Conservation (phyloP, 2,797 vertebrate genomes). For the Karalla daura region DNA sequence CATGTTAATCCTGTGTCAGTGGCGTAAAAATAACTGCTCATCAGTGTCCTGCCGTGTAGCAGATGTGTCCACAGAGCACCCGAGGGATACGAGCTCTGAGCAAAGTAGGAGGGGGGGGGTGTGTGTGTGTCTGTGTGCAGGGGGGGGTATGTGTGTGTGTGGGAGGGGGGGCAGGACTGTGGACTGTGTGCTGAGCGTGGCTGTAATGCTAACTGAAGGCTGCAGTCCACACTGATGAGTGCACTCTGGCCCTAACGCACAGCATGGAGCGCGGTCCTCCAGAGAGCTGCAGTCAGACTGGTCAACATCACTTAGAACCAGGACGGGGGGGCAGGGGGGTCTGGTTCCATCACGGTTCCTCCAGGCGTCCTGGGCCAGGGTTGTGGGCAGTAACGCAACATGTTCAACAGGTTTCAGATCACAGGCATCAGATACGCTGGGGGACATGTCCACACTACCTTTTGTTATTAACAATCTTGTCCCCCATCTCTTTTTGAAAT, state of each 20-base stretch:
- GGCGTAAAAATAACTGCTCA: slow-evolving; percentile 29
- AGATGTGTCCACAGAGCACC: slow-evolving; percentile 25
- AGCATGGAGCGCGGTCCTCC: slow-evolving; percentile 53
- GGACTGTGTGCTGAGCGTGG: slow-evolving; percentile 30
- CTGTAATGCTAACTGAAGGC: slow-evolving; percentile 60
- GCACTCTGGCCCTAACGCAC: slow-evolving; percentile 53
- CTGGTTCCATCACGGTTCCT: no score
- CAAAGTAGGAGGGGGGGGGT: slow-evolving; percentile 7
- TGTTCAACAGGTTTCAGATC: no score
- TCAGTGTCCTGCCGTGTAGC: neutral
- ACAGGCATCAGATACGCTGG: no score
- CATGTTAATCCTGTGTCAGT: slow-evolving; percentile 16
- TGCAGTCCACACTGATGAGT: slow-evolving; percentile 64
- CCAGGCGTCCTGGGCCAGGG: no score
- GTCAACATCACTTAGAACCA: slow-evolving; percentile 60
- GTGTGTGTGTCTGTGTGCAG: no score
- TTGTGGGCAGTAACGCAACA: no score
- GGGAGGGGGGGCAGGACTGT: slow-evolving; percentile 21
- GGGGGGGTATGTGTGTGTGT: slow-evolving; percentile 18
- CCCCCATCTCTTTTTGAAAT: no score
- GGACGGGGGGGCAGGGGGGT: no score
- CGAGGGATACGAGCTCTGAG: slow-evolving; percentile 18
- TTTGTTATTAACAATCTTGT: no score
- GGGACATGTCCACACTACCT: no score
- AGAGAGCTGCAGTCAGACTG: slow-evolving; percentile 46